These are phyloP conservation scores for Sinotaia quadrata DNA, from an alignment of 2,888 invertebrate genomes.

Conservation along the genomic window DNA sequence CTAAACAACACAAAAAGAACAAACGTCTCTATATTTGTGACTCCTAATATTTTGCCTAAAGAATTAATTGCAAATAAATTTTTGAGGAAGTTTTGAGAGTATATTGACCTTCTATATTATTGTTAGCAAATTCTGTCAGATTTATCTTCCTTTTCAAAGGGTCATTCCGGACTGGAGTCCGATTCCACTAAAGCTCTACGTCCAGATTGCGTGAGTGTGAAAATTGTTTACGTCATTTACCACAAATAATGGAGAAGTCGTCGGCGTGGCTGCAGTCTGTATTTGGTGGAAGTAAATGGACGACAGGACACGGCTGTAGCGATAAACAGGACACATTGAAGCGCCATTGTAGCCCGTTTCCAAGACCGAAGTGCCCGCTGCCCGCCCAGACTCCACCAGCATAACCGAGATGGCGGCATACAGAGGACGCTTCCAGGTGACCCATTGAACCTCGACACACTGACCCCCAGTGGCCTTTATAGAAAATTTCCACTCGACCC, in stretches of 20 bases:
- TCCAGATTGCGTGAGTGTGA: too few species aligned
- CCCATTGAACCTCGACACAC: constrained; percentile 51
- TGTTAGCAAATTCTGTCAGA: too few species aligned
- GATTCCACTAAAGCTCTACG: too few species aligned
- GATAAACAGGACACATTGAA: constrained; percentile 58
- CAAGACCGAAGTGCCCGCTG: constrained; percentile 53
- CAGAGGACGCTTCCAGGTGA: constrained; percentile 57
- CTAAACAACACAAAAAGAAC: background rate
- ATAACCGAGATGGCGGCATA: constrained; percentile 60
- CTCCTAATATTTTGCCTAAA: too few species aligned
- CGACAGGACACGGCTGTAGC: constrained; percentile 44
- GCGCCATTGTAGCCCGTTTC: constrained; percentile 51
- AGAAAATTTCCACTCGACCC: constrained; percentile 62
- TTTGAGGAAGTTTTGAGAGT: too few species aligned
- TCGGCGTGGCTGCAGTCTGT: constrained; percentile 43
- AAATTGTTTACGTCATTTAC: too few species aligned
- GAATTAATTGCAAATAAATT: too few species aligned
- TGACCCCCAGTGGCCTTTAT: constrained; percentile 62
- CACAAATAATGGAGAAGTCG: constrained; percentile 59
- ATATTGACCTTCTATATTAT: too few species aligned
- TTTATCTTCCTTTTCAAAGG: too few species aligned
- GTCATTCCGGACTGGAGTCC: too few species aligned
- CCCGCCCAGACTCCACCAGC: constrained; percentile 57
- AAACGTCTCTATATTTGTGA: too few species aligned
- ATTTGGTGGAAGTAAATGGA: constrained; percentile 32